Evolutionary conservation across 2,113 vertebrate genomes (phyloP).

Genomic region (Melospiza melodia): DNA sequence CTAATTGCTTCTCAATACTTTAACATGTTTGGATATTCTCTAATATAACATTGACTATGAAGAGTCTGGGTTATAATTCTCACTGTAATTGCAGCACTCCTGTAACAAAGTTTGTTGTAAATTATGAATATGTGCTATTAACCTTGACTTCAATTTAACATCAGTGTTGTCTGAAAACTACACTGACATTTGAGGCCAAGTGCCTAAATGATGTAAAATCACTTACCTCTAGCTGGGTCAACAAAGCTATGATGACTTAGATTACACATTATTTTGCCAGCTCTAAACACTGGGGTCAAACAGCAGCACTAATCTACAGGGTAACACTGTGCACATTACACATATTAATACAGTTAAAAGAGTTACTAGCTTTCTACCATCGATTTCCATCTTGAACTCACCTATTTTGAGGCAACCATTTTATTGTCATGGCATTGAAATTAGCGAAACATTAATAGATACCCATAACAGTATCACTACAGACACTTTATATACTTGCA

Average conservation of each 20-base stretch:
- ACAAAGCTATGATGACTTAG: neutral
- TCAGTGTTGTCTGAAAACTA: neutral
- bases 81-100: neutral
- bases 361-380: neutral
- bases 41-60: neutral
- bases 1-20: neutral
- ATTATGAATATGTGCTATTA: neutral
- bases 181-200: neutral
- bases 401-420: neutral
- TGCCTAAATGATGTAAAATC: neutral
- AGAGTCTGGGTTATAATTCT: constrained; percentile 1
- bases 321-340: neutral
- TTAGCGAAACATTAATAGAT: neutral
- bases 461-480: neutral
- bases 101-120: constrained; percentile 4
- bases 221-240: neutral
- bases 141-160: constrained; percentile 4
- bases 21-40: neutral
- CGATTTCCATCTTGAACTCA: neutral
- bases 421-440: neutral
- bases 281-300: neutral
- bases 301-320: neutral
- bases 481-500: neutral
- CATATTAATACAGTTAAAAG: neutral
- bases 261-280: neutral